Conservation (phyloP, 2,113 vertebrate species). For the Psephotus haematonotus region DNA sequence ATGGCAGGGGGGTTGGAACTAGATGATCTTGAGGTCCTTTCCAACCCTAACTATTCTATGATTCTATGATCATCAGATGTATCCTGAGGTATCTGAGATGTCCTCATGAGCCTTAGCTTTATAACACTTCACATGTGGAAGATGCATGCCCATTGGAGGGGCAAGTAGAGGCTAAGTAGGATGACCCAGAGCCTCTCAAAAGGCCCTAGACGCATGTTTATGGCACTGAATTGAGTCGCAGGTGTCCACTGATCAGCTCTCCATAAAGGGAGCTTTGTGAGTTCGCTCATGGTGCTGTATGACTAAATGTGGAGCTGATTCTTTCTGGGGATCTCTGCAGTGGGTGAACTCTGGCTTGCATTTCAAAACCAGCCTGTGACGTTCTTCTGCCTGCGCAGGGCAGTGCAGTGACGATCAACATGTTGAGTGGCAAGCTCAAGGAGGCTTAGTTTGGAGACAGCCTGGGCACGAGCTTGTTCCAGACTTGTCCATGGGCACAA, state of each 20-base stretch:
- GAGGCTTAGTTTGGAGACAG: conserved; percentile 1
- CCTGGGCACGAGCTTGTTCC: not conserved
- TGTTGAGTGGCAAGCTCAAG: not conserved
- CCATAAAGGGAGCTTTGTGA: not conserved
- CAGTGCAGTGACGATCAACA: not conserved
- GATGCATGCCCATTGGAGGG: fast-evolving
- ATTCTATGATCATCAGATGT: not conserved
- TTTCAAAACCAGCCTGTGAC: not conserved
- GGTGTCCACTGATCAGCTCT: not conserved
- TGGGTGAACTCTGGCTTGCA: not conserved
- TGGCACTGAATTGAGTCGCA: fast-evolving
- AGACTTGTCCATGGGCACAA: not conserved
- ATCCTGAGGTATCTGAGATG: not conserved
- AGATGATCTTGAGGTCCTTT: too few species aligned
- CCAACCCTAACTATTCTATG: too few species aligned
- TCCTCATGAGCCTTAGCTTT: not conserved
- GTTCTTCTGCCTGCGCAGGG: not conserved
- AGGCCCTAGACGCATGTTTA: not conserved
- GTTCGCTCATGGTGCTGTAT: not conserved
- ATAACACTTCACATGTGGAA: not conserved
- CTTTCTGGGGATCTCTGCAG: not conserved
- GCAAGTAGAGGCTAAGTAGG: not conserved
- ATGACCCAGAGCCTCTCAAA: not conserved
- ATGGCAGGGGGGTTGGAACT: too few species aligned
- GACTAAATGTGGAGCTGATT: not conserved